These are phyloP conservation scores for Odontomachus brunneus DNA, from an alignment of 1,140 invertebrate genomes.

Conservation along the genomic window DNA sequence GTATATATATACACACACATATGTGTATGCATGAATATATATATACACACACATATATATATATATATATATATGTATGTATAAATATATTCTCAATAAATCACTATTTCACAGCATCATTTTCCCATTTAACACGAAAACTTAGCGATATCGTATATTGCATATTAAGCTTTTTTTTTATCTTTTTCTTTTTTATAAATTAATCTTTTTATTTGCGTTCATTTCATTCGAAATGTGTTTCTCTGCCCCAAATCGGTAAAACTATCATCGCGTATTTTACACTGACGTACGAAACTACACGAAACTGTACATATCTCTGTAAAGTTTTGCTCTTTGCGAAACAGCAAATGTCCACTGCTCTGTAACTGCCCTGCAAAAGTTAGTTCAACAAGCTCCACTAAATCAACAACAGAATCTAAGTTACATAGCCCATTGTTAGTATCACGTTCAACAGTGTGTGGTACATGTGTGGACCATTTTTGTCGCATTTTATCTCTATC, in stretches of 20 bases:
- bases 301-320: constrained; percentile 44
- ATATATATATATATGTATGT: constrained; percentile 79
- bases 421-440: constrained; percentile 36
- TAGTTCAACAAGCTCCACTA: constrained; percentile 49
- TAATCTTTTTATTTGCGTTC: constrained; percentile 68
- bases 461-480: constrained; percentile 19
- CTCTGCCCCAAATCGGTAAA: constrained; percentile 27
- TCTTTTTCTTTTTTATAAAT: constrained; percentile 15
- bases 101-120: constrained; percentile 84
- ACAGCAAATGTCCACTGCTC: constrained; percentile 42
- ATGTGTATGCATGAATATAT: constrained; percentile 73
- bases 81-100: constrained; percentile 82
- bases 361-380: constrained; percentile 38
- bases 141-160: constrained; percentile 72
- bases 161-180: constrained; percentile 72
- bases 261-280: constrained; percentile 50
- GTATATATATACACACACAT: constrained; percentile 74
- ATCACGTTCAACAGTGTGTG: constrained; percentile 19
- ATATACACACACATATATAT: constrained; percentile 82
- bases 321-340: constrained; percentile 15
- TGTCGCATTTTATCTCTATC: constrained; percentile 14
- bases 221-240: constrained; percentile 40
- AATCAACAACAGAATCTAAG: constrained; percentile 49
- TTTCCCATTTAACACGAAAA: constrained; percentile 79
- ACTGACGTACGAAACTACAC: constrained; percentile 52